phyloP scores from a whole-genome alignment of 2,888 invertebrate genomes.

The Drosophila kuntzei region DNA sequence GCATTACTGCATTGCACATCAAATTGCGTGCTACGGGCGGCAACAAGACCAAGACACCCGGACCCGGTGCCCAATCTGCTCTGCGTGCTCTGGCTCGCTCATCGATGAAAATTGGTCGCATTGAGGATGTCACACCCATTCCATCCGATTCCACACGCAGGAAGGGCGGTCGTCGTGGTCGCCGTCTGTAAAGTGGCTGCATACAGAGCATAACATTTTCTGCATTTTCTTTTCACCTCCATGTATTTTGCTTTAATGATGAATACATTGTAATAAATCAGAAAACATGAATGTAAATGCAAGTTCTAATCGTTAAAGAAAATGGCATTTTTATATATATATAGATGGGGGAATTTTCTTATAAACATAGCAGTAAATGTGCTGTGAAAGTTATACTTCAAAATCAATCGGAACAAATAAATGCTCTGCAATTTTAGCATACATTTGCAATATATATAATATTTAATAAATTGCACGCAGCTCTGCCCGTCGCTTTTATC shows the following conservation, averaged over 20 bases:
- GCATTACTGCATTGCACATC: conserved; percentile 99
- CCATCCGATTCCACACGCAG: conserved; percentile 99
- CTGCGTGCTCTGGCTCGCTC: conserved; percentile 98
- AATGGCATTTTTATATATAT: neutral
- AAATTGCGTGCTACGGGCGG: conserved; percentile 99
- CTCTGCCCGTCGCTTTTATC: neutral
- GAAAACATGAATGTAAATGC: conserved; percentile 15
- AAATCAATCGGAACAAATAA: neutral
- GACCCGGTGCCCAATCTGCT: conserved; percentile 99
- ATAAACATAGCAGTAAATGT: neutral
- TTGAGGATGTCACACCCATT: conserved; percentile 99
- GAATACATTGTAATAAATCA: conserved; percentile 40
- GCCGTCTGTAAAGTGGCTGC: conserved; percentile 93
- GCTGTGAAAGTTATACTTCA: neutral
- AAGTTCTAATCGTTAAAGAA: neutral
- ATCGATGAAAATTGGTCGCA: conserved; percentile 99
- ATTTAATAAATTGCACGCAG: neutral
- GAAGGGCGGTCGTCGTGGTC: conserved; percentile 99
- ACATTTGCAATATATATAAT: neutral
- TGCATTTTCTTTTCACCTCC: conserved; percentile 32
- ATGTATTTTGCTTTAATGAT: conserved; percentile 30
- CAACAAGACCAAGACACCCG: conserved; percentile 99
- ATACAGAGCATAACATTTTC: conserved; percentile 8
- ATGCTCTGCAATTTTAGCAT: neutral
- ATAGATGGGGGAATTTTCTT: neutral